Conservation (phyloP, 2,888 invertebrate genomes). For the Yponomeuta plumbellus region DNA sequence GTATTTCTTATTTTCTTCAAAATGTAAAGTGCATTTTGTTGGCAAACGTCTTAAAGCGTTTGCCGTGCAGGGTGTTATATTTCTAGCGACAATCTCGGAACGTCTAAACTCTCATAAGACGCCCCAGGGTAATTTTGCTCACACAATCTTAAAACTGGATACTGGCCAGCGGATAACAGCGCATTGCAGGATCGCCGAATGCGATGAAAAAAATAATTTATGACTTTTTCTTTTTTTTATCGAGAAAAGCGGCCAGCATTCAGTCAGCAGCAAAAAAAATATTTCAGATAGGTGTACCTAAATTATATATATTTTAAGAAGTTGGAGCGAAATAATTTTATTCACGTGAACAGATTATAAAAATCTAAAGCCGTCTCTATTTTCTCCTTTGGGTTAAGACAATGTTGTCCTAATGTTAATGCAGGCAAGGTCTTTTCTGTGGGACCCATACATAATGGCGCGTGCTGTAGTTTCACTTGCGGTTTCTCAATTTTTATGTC, state of each 20-base stretch:
- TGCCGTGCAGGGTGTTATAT: slow-evolving; percentile 7
- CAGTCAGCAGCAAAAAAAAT: neutral
- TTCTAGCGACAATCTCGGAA: slow-evolving; percentile 28
- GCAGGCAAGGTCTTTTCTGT: too few relatives aligned
- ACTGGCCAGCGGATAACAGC: slow-evolving; percentile 54
- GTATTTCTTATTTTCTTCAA: neutral
- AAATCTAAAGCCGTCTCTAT: neutral
- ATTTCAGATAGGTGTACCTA: too few relatives aligned
- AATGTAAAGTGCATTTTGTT: neutral
- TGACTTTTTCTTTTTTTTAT: neutral
- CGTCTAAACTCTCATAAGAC: slow-evolving; percentile 42
- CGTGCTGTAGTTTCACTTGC: too few relatives aligned
- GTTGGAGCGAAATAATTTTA: neutral
- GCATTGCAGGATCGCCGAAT: slow-evolving; percentile 44
- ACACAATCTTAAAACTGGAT: slow-evolving; percentile 65
- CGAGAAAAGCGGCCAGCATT: neutral
- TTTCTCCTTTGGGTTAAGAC: too few relatives aligned
- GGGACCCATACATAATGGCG: too few relatives aligned
- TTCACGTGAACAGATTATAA: neutral
- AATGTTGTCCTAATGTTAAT: too few relatives aligned
- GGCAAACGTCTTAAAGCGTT: neutral
- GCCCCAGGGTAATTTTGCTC: slow-evolving; percentile 48
- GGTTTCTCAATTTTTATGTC: too few relatives aligned
- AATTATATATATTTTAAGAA: too few relatives aligned
- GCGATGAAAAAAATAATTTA: neutral